Evolutionary conservation across 2,888 invertebrate genomes (phyloP).

Genomic region (Odontothrips loti): DNA sequence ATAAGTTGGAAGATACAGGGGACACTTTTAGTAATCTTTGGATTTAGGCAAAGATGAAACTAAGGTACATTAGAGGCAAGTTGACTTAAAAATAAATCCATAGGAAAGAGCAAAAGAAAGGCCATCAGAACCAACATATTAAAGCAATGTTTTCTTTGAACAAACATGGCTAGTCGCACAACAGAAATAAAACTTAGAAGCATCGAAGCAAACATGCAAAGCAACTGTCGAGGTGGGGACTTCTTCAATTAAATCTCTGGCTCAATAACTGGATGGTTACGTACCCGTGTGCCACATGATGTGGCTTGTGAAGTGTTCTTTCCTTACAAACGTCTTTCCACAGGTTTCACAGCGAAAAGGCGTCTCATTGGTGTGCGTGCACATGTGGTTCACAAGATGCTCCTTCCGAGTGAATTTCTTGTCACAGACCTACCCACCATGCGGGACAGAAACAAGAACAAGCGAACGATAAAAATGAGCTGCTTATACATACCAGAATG

Average conservation of each 20-base stretch:
- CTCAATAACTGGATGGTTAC: slow-evolving; percentile 28
- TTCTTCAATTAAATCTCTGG: not conserved
- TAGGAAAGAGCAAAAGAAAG: no score
- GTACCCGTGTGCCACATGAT: slow-evolving; percentile 57
- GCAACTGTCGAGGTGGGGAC: slow-evolving; percentile 10
- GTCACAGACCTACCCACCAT: slow-evolving; percentile 42
- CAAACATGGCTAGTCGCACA: not conserved
- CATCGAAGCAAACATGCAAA: not conserved
- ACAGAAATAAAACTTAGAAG: slow-evolving; percentile 44
- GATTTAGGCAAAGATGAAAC: not conserved
- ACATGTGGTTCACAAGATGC: slow-evolving; percentile 44
- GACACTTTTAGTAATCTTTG: not conserved
- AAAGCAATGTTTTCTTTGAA: no score
- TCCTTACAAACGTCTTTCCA: slow-evolving; percentile 74
- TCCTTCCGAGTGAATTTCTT: slow-evolving; percentile 45
- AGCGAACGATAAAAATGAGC: slow-evolving; percentile 25
- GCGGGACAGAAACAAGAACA: slow-evolving; percentile 35
- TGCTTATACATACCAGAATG: slow-evolving; percentile 52
- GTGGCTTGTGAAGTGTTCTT: slow-evolving; percentile 61
- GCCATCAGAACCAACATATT: no score
- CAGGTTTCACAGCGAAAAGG: slow-evolving; percentile 44
- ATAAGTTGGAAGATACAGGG: no score
- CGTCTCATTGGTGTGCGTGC: slow-evolving; percentile 44
- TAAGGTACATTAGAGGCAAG: not conserved
- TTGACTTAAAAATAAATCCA: no score